A percentile compares a stretch with the other conserved stretches of the same genome.
Conservation (phyloP, 1,140 invertebrate species). For the Pararge aegeria region DNA sequence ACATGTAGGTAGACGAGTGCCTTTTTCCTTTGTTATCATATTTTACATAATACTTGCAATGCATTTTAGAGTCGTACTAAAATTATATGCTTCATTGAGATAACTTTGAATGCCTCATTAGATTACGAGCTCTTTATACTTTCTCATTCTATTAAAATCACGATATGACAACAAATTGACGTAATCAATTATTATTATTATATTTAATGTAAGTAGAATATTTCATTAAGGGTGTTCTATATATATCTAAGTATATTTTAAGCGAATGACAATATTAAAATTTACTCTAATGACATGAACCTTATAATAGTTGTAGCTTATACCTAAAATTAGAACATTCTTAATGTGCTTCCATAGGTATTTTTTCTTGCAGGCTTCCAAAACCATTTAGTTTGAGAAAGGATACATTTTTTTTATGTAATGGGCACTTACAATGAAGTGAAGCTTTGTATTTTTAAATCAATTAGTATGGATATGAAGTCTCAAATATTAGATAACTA, state of each 20-base stretch:
- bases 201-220: background rate
- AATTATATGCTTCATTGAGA: constrained; percentile 14
- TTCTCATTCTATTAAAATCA: constrained; percentile 18
- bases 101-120: constrained; percentile 20
- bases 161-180: background rate
- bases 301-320: background rate
- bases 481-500: background rate
- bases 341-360: background rate
- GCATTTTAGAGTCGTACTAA: constrained; percentile 21
- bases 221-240: background rate
- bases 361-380: background rate
- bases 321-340: background rate
- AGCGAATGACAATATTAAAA: too few relatives aligned
- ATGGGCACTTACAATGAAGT: background rate
- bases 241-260: too few relatives aligned
- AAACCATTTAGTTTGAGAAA: constrained; percentile 2
- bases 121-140: constrained; percentile 16
- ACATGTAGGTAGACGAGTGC: constrained; percentile 58
- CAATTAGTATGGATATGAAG: background rate
- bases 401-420: background rate
- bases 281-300: too few relatives aligned
- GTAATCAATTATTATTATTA: background rate
- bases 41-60: constrained; percentile 18
- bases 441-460: background rate
- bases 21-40: constrained; percentile 40